Conservation (phyloP, 2,888 invertebrate genomes). For the Kryphioiulus occultus region DNA sequence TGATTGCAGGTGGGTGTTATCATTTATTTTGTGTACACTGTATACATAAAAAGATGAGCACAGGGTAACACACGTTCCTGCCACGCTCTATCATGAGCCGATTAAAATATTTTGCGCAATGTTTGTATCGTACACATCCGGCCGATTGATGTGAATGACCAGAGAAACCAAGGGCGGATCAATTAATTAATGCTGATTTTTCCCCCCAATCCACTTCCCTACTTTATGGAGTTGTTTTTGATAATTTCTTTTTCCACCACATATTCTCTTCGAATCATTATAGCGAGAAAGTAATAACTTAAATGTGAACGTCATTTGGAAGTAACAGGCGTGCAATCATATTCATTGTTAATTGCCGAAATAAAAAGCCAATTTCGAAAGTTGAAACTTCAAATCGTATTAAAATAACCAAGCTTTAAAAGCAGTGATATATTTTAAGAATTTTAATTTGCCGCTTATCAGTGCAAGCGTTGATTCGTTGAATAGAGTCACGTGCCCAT, state of each 20-base stretch:
- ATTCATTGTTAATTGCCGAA: not conserved
- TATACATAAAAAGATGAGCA: slow-evolving; percentile 21
- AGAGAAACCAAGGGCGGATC: slow-evolving; percentile 9
- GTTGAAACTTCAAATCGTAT: not conserved
- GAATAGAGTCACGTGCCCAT: too few species aligned
- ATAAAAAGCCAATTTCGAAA: not conserved
- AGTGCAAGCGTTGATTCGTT: too few species aligned
- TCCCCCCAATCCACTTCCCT: not conserved
- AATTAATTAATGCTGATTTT: not conserved
- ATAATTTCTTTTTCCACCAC: not conserved
- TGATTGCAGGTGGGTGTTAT: not conserved
- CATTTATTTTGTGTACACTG: slow-evolving; percentile 9
- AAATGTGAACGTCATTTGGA: not conserved
- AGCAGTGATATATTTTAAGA: not conserved
- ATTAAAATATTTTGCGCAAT: slow-evolving; percentile 17
- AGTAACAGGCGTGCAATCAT: not conserved
- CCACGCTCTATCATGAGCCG: slow-evolving; percentile 9
- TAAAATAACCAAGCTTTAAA: not conserved
- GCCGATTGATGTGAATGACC: slow-evolving; percentile 29
- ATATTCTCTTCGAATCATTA: not conserved
- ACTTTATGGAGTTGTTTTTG: not conserved
- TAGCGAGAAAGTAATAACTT: not conserved
- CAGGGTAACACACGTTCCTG: slow-evolving; percentile 8
- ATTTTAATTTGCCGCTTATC: not conserved
- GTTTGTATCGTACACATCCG: slow-evolving; percentile 32